A percentile compares a stretch with the other conserved stretches of the same genome.
Conservation (phyloP, 2,888 invertebrate species). For the Lepidochrysops patricia region DNA sequence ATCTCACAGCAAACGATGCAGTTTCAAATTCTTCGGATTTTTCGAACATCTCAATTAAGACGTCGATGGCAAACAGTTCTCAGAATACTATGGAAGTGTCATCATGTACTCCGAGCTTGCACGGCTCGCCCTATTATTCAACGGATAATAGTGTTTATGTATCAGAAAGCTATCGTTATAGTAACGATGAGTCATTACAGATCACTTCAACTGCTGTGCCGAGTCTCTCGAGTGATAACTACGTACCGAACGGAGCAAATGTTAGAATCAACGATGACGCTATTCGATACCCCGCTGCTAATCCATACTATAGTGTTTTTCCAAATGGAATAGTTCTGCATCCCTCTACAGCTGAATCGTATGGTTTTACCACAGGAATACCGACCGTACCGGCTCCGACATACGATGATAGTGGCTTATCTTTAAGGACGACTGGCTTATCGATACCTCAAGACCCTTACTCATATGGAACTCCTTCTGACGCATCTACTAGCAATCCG, state of each 20-base stretch:
- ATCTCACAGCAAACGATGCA: slow-evolving; percentile 43
- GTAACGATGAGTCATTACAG: slow-evolving; percentile 61
- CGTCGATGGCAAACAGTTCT: slow-evolving; percentile 53
- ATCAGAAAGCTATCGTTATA: slow-evolving; percentile 62
- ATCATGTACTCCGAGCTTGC: slow-evolving; percentile 59
- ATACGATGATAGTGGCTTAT: slow-evolving; percentile 49
- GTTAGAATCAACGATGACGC: slow-evolving; percentile 58
- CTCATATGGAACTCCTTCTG: slow-evolving; percentile 45
- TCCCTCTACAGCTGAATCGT: slow-evolving; percentile 44
- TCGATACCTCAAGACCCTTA: slow-evolving; percentile 52
- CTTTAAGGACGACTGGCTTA: slow-evolving; percentile 36
- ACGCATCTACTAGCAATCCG: slow-evolving; percentile 35
- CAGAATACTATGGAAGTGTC: slow-evolving; percentile 53
- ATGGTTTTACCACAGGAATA: slow-evolving; percentile 40
- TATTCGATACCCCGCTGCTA: slow-evolving; percentile 40
- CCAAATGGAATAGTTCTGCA: slow-evolving; percentile 46
- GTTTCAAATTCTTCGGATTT: slow-evolving; percentile 53
- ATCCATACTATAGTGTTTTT: slow-evolving; percentile 50
- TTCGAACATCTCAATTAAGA: slow-evolving; percentile 47
- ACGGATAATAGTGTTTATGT: slow-evolving; percentile 56
- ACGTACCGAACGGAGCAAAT: slow-evolving; percentile 59
- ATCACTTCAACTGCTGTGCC: slow-evolving; percentile 49
- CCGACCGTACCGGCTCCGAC: slow-evolving; percentile 42
- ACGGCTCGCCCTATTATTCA: slow-evolving; percentile 58
- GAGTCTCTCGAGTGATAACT: slow-evolving; percentile 50